phyloP scores from a whole-genome alignment of 1,140 invertebrate species.

The Papilio machaon region DNA sequence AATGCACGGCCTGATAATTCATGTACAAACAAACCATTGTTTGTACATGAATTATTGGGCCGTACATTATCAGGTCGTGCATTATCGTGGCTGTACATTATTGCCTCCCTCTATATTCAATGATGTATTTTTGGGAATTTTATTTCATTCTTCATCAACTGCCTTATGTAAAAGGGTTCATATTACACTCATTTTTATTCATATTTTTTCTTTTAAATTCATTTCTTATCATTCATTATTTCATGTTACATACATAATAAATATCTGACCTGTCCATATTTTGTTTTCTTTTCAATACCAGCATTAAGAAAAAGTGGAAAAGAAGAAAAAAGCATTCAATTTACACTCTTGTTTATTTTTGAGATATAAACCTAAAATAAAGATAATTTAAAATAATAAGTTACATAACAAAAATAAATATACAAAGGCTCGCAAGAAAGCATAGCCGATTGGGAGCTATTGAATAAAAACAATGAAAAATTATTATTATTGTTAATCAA shows the following conservation, averaged over 20 bases:
- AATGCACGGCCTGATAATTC: too few species aligned
- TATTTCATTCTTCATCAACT: background rate
- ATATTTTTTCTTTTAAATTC: constrained; percentile 2
- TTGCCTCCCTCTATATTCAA: constrained; percentile 18
- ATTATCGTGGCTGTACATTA: too few species aligned
- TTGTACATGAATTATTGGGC: too few species aligned
- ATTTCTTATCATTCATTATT: constrained; percentile 20
- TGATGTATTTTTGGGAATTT: constrained; percentile 18
- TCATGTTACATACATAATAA: constrained; percentile 28
- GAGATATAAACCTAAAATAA: constrained; percentile 67
- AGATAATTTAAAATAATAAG: constrained; percentile 74
- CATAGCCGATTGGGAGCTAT: constrained; percentile 41
- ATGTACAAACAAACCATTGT: too few species aligned
- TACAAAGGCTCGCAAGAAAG: constrained; percentile 49
- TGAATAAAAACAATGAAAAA: constrained; percentile 39
- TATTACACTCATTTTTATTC: constrained; percentile 10
- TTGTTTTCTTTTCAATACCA: background rate
- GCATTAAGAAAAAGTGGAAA: constrained; percentile 6
- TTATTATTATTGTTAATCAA: constrained; percentile 39
- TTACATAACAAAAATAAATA: constrained; percentile 71
- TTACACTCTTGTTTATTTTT: constrained; percentile 70
- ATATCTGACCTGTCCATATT: background rate
- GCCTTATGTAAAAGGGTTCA: constrained; percentile 14
- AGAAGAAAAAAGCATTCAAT: constrained; percentile 56
- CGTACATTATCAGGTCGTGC: too few species aligned